phyloP scores from a whole-genome alignment of 2,888 invertebrate genomes.

The Pherbina coryleti region DNA sequence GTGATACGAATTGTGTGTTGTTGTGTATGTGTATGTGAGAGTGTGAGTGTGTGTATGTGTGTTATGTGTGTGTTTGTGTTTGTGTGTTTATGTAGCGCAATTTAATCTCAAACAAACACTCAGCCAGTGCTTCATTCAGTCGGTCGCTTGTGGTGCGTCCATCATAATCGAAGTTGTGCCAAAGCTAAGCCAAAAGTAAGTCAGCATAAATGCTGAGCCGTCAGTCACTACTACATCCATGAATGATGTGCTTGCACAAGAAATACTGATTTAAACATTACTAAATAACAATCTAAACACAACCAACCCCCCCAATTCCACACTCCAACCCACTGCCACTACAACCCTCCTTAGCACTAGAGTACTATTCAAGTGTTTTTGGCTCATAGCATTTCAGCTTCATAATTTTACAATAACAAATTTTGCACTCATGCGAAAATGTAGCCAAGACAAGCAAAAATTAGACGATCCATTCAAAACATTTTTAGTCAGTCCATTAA shows the following conservation, averaged over 20 bases:
- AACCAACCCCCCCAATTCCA: background rate
- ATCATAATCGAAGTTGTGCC: too few species aligned
- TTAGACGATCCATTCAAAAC: conserved; percentile 38
- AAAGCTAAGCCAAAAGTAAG: background rate
- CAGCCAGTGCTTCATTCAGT: background rate
- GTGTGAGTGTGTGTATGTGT: too few species aligned
- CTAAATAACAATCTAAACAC: background rate
- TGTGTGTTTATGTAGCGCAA: conserved; percentile 13
- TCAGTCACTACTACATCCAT: background rate
- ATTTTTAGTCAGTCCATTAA: conserved; percentile 39
- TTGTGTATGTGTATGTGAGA: too few species aligned
- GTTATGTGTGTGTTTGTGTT: too few species aligned
- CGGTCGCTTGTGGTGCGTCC: too few species aligned
- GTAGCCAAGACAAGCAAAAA: conserved; percentile 32
- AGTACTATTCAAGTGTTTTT: too few species aligned
- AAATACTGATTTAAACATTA: conserved; percentile 7
- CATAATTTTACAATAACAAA: conserved; percentile 17
- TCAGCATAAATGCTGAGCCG: background rate
- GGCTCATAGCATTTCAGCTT: too few species aligned
- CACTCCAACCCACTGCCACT: background rate
- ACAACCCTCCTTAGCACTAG: background rate
- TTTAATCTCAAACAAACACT: conserved; percentile 25
- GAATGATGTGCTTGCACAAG: background rate
- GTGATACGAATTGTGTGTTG: background rate
- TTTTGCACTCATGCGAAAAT: conserved; percentile 33